Evolutionary conservation across 2,888 invertebrate species (phyloP).

Genomic region (Patella caerulea): DNA sequence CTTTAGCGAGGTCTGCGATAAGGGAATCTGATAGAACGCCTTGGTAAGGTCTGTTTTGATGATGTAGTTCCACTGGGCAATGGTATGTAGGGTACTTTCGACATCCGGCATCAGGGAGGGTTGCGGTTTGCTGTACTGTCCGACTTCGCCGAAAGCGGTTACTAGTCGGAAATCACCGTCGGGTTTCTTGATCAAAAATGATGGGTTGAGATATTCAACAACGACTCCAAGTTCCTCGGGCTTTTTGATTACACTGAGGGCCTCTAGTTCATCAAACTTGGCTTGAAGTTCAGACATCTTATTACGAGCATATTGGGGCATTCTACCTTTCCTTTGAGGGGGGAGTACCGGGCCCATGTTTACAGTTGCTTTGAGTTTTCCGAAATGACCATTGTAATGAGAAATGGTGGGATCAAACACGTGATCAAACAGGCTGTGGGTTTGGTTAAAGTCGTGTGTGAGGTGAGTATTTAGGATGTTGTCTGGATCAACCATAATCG

Average conservation of each 20-base stretch:
- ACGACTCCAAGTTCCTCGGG: constrained; percentile 42
- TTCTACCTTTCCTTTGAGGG: not conserved
- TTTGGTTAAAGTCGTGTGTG: too few species aligned
- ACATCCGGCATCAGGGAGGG: constrained; percentile 37
- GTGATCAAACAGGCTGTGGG: too few species aligned
- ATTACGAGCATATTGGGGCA: too few species aligned
- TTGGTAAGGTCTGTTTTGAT: constrained; percentile 41
- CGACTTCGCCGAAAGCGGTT: constrained; percentile 33
- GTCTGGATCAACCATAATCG: too few species aligned
- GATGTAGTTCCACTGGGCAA: constrained; percentile 39
- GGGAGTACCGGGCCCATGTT: too few species aligned
- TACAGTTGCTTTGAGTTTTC: too few species aligned
- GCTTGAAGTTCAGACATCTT: too few species aligned
- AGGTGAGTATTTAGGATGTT: too few species aligned
- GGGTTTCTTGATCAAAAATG: constrained; percentile 29
- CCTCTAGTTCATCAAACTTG: too few species aligned
- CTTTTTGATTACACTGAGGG: constrained; percentile 32
- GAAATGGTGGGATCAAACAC: too few species aligned
- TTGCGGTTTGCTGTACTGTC: constrained; percentile 17
- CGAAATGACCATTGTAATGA: too few species aligned
- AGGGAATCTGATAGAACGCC: constrained; percentile 47
- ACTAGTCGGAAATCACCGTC: constrained; percentile 31
- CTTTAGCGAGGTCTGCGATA: constrained; percentile 42
- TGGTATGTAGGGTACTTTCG: constrained; percentile 28
- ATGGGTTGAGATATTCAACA: constrained; percentile 30